A percentile compares a stretch with the other conserved stretches of the same genome.
These are phyloP conservation scores for Hemiscyllium ocellatum DNA, from an alignment of 2,113 vertebrate species.

Conservation along the genomic window DNA sequence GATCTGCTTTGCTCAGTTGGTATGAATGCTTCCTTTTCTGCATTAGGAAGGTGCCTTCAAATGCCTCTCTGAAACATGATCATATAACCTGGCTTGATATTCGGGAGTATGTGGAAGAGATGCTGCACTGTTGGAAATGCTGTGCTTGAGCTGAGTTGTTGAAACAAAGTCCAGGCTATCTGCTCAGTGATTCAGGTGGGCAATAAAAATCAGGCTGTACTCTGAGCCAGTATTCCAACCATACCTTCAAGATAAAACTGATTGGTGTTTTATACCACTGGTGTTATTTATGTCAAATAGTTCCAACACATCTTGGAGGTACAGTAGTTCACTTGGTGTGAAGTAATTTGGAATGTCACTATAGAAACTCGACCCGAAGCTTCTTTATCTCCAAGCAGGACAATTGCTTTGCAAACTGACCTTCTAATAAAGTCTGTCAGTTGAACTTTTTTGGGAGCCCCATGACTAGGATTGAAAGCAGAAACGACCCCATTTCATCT, in stretches of 20 bases:
- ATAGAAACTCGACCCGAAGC: background rate
- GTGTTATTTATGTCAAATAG: background rate
- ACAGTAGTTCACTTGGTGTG: background rate
- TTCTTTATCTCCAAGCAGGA: background rate
- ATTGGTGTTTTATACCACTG: background rate
- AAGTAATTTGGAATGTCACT: background rate
- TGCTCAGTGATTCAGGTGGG: background rate
- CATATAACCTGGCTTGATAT: background rate
- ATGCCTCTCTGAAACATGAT: background rate
- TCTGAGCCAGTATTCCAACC: background rate
- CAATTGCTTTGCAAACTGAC: background rate
- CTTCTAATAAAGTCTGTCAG: background rate
- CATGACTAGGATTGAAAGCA: no score
- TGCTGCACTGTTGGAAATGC: background rate
- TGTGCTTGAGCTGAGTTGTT: background rate
- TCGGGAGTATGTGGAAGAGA: background rate
- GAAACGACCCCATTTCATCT: no score
- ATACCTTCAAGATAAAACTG: background rate
- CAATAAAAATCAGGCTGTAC: background rate
- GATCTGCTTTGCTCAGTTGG: background rate
- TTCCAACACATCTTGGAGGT: background rate
- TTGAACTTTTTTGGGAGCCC: no score
- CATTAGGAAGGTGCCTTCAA: background rate
- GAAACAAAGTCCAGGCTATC: background rate
- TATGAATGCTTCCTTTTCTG: background rate